phyloP scores from a whole-genome alignment of 2,113 vertebrate species.

The Irena cyanogastra region DNA sequence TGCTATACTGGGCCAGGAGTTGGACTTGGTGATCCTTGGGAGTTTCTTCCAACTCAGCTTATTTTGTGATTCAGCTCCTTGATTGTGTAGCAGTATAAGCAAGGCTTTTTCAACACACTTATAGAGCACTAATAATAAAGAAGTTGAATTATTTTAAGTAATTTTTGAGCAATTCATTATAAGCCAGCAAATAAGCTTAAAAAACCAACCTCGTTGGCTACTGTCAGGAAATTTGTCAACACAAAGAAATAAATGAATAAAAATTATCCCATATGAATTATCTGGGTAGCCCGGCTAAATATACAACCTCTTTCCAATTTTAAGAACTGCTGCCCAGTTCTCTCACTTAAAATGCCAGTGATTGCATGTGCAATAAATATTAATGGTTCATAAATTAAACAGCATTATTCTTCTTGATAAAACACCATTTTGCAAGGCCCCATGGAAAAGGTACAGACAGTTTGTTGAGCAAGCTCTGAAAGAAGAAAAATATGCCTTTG shows the following conservation, averaged over 20 bases:
- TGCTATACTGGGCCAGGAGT: neutral
- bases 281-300: neutral
- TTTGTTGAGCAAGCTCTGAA: neutral
- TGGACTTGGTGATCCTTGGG: neutral
- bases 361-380: slow-evolving; percentile 45
- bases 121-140: neutral
- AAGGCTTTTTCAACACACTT: neutral
- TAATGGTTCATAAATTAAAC: slow-evolving; percentile 43
- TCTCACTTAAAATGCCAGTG: neutral
- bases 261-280: neutral
- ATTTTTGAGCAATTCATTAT: neutral
- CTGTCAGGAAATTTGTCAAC: neutral
- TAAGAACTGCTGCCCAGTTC: slow-evolving; percentile 17
- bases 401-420: slow-evolving; percentile 44
- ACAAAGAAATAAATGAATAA: neutral
- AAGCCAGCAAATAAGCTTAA: neutral
- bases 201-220: neutral
- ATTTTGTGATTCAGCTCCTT: neutral
- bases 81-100: neutral
- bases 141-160: neutral
- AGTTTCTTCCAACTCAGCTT: neutral
- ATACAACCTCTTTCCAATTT: neutral
- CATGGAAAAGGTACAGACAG: neutral
- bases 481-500: slow-evolving; percentile 15
- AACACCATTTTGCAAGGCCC: slow-evolving; percentile 10